These are phyloP conservation scores for Andricus quercusramuli DNA, from an alignment of 2,888 invertebrate genomes.

Conservation along the genomic window DNA sequence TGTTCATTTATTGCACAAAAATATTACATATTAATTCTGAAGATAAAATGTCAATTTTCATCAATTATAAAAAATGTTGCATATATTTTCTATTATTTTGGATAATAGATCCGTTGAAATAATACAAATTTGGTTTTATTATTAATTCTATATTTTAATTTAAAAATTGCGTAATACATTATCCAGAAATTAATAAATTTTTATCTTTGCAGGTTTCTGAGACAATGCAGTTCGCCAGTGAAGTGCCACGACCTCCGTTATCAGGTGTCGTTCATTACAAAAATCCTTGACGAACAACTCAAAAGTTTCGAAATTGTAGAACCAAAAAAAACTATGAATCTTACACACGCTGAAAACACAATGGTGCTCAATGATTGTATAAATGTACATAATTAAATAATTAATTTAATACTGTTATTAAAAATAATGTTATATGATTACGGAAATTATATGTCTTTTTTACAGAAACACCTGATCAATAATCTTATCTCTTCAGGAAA, in stretches of 20 bases:
- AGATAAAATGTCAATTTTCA: too few relatives aligned
- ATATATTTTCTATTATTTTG: too few relatives aligned
- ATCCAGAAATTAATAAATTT: neutral
- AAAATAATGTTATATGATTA: conserved; percentile 7
- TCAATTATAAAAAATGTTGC: too few relatives aligned
- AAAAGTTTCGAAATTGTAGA: conserved; percentile 42
- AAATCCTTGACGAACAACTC: conserved; percentile 60
- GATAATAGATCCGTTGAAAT: too few relatives aligned
- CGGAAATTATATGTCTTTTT: neutral
- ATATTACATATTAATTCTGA: too few relatives aligned
- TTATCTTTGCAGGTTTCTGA: conserved; percentile 64
- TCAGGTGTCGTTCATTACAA: conserved; percentile 71
- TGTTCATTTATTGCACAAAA: too few relatives aligned
- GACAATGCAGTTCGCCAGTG: conserved; percentile 68
- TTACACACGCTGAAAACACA: conserved; percentile 47
- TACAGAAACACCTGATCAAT: neutral
- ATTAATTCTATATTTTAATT: too few relatives aligned
- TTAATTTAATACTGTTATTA: conserved; percentile 38
- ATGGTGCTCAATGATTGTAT: conserved; percentile 50
- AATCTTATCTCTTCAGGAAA: neutral
- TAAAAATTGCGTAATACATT: neutral
- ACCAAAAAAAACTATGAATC: conserved; percentile 33
- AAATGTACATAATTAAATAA: conserved; percentile 52
- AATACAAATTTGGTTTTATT: too few relatives aligned
- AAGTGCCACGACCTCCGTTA: conserved; percentile 63